Evolutionary conservation across 2,113 vertebrate species (phyloP).

Genomic region (Montifringilla adamsi): DNA sequence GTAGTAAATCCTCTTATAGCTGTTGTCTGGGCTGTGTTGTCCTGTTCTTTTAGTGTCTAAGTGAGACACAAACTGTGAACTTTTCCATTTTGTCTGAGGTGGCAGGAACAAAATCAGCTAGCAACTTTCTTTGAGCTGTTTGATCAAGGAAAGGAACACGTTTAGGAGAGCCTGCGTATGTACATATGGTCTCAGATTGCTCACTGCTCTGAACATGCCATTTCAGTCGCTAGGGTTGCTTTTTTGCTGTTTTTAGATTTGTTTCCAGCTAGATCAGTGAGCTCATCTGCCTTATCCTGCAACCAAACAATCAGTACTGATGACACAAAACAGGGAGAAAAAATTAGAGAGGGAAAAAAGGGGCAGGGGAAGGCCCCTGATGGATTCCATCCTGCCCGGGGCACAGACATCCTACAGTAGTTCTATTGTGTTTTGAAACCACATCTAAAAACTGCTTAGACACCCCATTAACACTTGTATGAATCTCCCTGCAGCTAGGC

Average conservation of each 20-base stretch:
- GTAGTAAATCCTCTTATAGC: slow-evolving; percentile 5
- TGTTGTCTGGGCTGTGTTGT: background rate
- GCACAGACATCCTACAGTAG: background rate
- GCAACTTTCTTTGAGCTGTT: background rate
- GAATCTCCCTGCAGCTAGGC: background rate
- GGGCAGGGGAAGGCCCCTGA: background rate
- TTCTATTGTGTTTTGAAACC: background rate
- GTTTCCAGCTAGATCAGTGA: background rate
- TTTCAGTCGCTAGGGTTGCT: background rate
- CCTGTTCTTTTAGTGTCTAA: background rate
- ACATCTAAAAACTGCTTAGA: background rate
- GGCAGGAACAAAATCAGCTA: background rate
- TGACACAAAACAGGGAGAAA: background rate
- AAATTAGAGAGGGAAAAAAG: background rate
- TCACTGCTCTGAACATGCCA: background rate
- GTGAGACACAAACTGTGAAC: background rate
- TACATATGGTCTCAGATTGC: background rate
- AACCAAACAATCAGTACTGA: background rate
- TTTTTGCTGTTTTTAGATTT: background rate
- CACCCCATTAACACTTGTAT: background rate
- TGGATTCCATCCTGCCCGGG: background rate
- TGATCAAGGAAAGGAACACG: background rate
- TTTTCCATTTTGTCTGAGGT: background rate
- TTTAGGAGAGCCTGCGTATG: background rate
- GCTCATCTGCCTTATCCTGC: background rate